Base-by-base conservation (phyloP, 2,797 vertebrate species). In the Peromyscus melanophrys region DNA sequence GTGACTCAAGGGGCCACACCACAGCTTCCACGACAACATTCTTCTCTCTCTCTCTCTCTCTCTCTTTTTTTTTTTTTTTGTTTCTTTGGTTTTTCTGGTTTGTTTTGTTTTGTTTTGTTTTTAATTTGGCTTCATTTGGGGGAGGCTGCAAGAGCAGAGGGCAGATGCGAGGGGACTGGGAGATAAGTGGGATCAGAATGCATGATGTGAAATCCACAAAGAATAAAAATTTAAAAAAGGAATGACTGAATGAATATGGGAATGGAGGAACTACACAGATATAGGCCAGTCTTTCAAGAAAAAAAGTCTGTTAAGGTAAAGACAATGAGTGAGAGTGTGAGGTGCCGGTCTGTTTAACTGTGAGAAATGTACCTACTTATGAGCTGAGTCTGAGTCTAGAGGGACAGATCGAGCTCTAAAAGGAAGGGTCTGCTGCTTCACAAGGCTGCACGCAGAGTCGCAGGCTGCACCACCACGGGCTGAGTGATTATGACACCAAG, bases 241-340 rank as follows among this genome's bases (percentile, higher is more conserved):
- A 46, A n/a, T 16, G 8, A 82, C 89, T 31, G 21, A 86, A 76
- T 40, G 12, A n/a, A 61, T 23, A 83, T 63, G 34, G 40, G 21
- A 87, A 17, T 27, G 97, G 67, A 94, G 14, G 55, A 96, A 95
- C 55, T 6, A 83, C 23, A 75, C 37, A 84, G 88, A 65, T 46
- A 81, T 0, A 92, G 71, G 88, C 21, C 61, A 85, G 87, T 43
- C 84, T 91, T 95, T 89, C 29, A 65, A 81, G 67, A 71, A 96
- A 89, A 52, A 92, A 92, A 65, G 34, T 57, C 61, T 49, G 71
- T 73, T 94, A 94, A 69, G 31, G 57, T 84, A 61, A 95, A 92
- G 77, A 95, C 29, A 40, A 49, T 21, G 4, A 19, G 67, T 61
- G 71, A 78, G 52, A 90, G 77, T 63, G 0, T 49, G 61, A 97